Conservation (phyloP, 2,888 invertebrate species). For the Perizoma flavofasciatum region DNA sequence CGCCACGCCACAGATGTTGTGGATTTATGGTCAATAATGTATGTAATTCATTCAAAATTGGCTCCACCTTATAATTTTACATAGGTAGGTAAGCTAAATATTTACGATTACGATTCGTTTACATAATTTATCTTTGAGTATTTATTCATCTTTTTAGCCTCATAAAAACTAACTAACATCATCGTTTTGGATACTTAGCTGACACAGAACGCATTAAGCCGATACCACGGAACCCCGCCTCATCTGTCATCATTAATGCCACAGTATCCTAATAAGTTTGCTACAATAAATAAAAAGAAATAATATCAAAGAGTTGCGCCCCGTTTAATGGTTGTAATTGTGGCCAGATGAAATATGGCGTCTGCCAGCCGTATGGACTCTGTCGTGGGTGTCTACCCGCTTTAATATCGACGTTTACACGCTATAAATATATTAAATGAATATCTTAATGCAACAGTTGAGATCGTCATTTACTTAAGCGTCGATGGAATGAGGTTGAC, state of each 20-base stretch:
- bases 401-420: constrained; percentile 77
- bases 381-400: constrained; percentile 75
- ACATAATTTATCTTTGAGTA: no score
- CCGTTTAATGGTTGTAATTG: constrained; percentile 81
- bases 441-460: constrained; percentile 68
- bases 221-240: constrained; percentile 58
- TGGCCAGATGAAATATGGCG: constrained; percentile 79
- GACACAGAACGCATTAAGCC: constrained; percentile 69
- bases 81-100: no score
- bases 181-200: constrained; percentile 52
- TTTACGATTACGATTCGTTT: no score
- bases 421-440: constrained; percentile 75
- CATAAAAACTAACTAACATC: constrained; percentile 32
- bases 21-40: no score
- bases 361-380: constrained; percentile 56
- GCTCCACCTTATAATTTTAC: no score
- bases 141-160: background rate
- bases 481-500: constrained; percentile 45
- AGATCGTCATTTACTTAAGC: constrained; percentile 62
- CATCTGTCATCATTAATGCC: constrained; percentile 84
- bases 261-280: constrained; percentile 80
- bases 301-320: constrained; percentile 79
- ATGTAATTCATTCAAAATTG: no score
- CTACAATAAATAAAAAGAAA: constrained; percentile 76
- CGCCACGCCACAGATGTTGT: no score